phyloP scores from a whole-genome alignment of 37 sponge, comb jelly and placozoan genomes.

The Aplysina aerophoba region DNA sequence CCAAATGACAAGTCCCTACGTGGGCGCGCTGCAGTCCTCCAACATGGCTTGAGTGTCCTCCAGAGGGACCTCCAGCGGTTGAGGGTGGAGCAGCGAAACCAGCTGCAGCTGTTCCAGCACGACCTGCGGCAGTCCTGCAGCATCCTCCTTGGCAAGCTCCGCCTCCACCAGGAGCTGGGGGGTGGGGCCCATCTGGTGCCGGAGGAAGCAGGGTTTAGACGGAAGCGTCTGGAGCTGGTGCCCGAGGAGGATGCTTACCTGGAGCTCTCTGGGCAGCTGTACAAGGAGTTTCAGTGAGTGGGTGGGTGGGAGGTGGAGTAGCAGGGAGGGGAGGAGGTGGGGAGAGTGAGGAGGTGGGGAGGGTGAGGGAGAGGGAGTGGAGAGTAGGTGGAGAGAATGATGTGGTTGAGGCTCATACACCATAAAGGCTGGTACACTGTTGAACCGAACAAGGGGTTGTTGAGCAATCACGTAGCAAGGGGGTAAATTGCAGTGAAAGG shows the following conservation, averaged over 20 bases:
- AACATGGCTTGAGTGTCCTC: not conserved
- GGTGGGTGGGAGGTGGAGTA: too few relatives aligned
- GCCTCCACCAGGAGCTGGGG: not conserved
- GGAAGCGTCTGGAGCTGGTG: slow-evolving; percentile 49
- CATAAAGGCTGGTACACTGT: too few relatives aligned
- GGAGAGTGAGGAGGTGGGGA: too few relatives aligned
- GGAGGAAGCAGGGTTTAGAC: slow-evolving; percentile 1
- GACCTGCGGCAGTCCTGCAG: slow-evolving; percentile 10
- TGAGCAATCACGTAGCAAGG: too few relatives aligned
- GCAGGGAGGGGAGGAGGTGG: too few relatives aligned
- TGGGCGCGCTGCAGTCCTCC: not conserved
- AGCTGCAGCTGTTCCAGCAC: slow-evolving; percentile 24
- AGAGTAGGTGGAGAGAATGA: too few relatives aligned
- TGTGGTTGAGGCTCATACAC: too few relatives aligned
- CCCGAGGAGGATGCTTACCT: slow-evolving; percentile 47
- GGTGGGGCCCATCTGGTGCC: not conserved
- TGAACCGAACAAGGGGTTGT: too few relatives aligned
- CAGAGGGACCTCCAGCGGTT: slow-evolving; percentile 30
- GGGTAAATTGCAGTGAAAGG: too few relatives aligned
- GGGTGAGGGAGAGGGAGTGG: too few relatives aligned
- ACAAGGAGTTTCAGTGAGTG: slow-evolving; percentile 65
- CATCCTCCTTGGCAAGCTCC: slow-evolving; percentile 27
- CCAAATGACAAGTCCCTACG: slow-evolving; percentile 27
- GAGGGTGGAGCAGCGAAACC: slow-evolving; percentile 27
- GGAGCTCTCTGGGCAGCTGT: slow-evolving; percentile 8